Base-by-base conservation (phyloP, 92 coral and sea anemone species). In the Micromussa lordhowensis region DNA sequence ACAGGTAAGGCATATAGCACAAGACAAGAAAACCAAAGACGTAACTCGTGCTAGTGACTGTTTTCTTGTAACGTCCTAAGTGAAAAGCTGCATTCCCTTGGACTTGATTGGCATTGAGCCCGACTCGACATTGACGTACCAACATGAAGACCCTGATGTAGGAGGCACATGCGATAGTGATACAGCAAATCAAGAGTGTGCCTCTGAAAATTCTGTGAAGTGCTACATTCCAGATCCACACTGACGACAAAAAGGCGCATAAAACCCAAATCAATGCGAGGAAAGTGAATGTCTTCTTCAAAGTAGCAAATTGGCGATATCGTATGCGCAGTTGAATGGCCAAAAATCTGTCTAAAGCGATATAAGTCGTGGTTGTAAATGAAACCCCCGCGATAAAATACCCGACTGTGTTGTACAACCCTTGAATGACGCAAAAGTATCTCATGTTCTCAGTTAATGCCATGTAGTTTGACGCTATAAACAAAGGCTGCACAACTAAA, bases 141-240 rank as follows among this genome's bases (percentile, higher is more conserved):
- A 76, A 40, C 57, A 44, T 17, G 34, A 76, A 76, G 21, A 48
- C 80, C 80, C 38, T 36, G 80, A 76, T 76, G 59, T 48, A 76
- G n/a, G 80, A 76, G 54, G 13, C 30, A 17, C 58, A 76, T 40
- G 34, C 80, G 59, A 76, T 29, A 17, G 32, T 12, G 29, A 76
- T 40, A 53, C 80, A 76, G 2, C 11, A 22, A 76, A 14, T 40
- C 32, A 44, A 3, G 29, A 76, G 32, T 11, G 30, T 26, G 26
- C 48, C 30, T 76, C 59, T 48, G 61, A 76, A 40, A 13, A 76
- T 76, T 29, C 22, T 3, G 61, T 76, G 22, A 48, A 76, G 58
- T 22, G 19, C n/a, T 16, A 76, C 35, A 77, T 77, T 13, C 80
- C 80, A 77, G 40, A 77, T 49, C 80, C 61, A 77, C 35, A 77